phyloP scores from a whole-genome alignment of 2,888 invertebrate genomes.

The Spicauda simplicius region DNA sequence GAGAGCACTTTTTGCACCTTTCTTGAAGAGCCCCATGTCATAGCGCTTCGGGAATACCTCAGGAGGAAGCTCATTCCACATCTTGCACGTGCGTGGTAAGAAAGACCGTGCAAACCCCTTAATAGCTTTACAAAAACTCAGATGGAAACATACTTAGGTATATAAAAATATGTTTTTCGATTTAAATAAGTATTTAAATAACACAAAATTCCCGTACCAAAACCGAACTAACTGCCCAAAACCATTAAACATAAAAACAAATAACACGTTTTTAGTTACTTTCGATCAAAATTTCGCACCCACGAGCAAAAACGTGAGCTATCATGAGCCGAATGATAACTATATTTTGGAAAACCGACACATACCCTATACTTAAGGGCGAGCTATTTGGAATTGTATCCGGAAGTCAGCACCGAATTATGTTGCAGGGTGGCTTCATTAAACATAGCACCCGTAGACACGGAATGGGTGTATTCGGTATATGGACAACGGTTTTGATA shows the following conservation, averaged over 20 bases:
- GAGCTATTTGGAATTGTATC: slow-evolving; percentile 51
- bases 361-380: slow-evolving; percentile 63
- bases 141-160: too few relatives aligned
- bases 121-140: too few relatives aligned
- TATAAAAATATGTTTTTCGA: too few relatives aligned
- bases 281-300: slow-evolving; percentile 12
- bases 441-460: slow-evolving; percentile 16
- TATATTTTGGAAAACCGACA: slow-evolving; percentile 46
- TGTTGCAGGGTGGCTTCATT: slow-evolving; percentile 26
- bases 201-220: too few relatives aligned
- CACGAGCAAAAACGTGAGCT: slow-evolving; percentile 41
- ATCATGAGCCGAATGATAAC: slow-evolving; percentile 54
- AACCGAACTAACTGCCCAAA: too few relatives aligned
- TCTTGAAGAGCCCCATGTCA: too few relatives aligned
- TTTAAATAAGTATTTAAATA: too few relatives aligned
- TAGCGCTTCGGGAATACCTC: too few relatives aligned
- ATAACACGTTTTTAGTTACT: not conserved
- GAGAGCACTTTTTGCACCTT: too few relatives aligned
- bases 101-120: too few relatives aligned
- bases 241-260: not conserved
- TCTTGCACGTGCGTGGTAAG: too few relatives aligned
- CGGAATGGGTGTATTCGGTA: slow-evolving; percentile 47
- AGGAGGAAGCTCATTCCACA: too few relatives aligned
- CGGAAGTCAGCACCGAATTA: slow-evolving; percentile 31
- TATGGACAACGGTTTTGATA: slow-evolving; percentile 33